phyloP scores from a whole-genome alignment of 1,140 invertebrate genomes.

The Pseudomyrmex dendroicus region DNA sequence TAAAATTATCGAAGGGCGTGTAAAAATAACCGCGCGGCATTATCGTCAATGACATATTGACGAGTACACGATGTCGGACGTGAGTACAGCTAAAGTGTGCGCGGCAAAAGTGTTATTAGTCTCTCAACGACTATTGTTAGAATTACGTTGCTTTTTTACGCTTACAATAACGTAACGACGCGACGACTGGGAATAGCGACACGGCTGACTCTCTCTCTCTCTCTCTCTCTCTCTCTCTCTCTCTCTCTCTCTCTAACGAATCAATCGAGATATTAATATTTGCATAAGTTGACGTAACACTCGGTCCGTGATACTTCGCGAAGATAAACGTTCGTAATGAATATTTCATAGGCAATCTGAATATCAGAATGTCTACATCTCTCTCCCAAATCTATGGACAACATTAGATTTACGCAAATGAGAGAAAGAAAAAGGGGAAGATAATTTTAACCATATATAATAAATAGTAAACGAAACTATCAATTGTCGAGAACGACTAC shows the following conservation, averaged over 20 bases:
- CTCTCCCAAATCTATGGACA: neutral
- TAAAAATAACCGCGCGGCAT: conserved; percentile 45
- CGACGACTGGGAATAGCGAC: neutral
- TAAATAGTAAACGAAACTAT: neutral
- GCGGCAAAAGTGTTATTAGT: conserved; percentile 41
- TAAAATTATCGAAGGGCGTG: conserved; percentile 33
- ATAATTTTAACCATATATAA: neutral
- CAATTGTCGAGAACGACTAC: neutral
- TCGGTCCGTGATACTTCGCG: conserved; percentile 3
- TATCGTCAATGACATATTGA: conserved; percentile 51
- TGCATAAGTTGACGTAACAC: neutral
- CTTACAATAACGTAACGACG: neutral
- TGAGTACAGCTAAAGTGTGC: neutral
- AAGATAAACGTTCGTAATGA: neutral
- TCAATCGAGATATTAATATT: conserved; percentile 35
- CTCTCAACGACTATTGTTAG: conserved; percentile 30
- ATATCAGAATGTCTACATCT: neutral
- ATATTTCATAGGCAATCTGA: conserved; percentile 8
- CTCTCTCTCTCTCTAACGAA: no score
- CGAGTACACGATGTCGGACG: conserved; percentile 16
- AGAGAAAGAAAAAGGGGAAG: neutral
- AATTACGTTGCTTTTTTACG: conserved; percentile 41
- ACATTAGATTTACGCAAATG: neutral
- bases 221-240: no score
- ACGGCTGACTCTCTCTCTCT: no score